A percentile compares a stretch with the other conserved stretches of the same genome.
Evolutionary conservation across 2,888 invertebrate genomes (phyloP).

Genomic region (Uloborus plumipes): DNA sequence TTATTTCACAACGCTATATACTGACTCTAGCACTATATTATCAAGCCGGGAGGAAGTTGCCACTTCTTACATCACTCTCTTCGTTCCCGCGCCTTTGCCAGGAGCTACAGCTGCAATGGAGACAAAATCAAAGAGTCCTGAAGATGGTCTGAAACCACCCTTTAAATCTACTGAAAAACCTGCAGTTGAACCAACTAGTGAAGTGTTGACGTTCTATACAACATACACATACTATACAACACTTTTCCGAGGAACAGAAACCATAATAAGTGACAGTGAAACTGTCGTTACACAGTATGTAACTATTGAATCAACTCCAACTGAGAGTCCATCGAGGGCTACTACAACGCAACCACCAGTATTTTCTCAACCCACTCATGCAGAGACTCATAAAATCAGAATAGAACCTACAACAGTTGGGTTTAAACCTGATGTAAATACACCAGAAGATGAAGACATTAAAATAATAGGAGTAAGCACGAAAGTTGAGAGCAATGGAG

Average conservation of each 20-base stretch:
- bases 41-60: slow-evolving; percentile 66
- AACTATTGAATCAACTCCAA: slow-evolving; percentile 54
- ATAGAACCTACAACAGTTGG: slow-evolving; percentile 26
- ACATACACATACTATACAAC: slow-evolving; percentile 86
- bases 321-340: slow-evolving; percentile 18
- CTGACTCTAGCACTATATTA: slow-evolving; percentile 66
- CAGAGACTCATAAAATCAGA: slow-evolving; percentile 36
- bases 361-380: slow-evolving; percentile 9
- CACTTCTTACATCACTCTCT: slow-evolving; percentile 66
- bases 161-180: not conserved
- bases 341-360: slow-evolving; percentile 31
- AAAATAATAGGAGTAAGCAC: slow-evolving; percentile 53
- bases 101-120: slow-evolving; percentile 28
- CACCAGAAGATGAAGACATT: slow-evolving; percentile 31
- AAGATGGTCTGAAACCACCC: slow-evolving; percentile 2
- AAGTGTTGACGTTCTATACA: slow-evolving; percentile 76
- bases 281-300: slow-evolving; percentile 64
- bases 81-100: slow-evolving; percentile 58
- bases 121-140: slow-evolving; percentile 10
- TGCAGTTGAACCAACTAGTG: slow-evolving; percentile 33
- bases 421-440: not conserved
- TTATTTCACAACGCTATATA: slow-evolving; percentile 67
- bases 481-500: slow-evolving; percentile 32
- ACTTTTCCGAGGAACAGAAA: slow-evolving; percentile 80
- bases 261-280: slow-evolving; percentile 64